A percentile compares a stretch with the other conserved stretches of the same genome.
phyloP scores from a whole-genome alignment of 2,113 vertebrate genomes.

The Toxotes chatareus region DNA sequence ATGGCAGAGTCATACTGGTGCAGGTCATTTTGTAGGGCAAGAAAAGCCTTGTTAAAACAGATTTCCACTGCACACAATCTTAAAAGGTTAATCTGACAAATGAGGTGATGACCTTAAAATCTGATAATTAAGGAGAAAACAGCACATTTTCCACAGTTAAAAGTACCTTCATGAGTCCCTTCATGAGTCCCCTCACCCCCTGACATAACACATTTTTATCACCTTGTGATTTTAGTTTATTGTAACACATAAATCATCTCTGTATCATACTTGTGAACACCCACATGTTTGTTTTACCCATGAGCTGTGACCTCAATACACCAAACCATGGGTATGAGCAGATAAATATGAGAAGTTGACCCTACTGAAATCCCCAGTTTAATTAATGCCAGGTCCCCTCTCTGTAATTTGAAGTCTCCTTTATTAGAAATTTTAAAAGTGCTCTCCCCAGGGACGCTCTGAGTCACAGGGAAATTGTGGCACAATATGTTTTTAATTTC shows the following conservation, averaged over 20 bases:
- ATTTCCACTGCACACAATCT: not conserved
- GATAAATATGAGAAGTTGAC: constrained; percentile 82
- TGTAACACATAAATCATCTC: constrained; percentile 72
- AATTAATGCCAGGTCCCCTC: constrained; percentile 83
- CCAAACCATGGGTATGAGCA: constrained; percentile 71
- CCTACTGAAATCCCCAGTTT: constrained; percentile 83
- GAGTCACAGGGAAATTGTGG: constrained; percentile 83
- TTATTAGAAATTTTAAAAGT: constrained; percentile 86
- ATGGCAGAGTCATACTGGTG: constrained; percentile 9
- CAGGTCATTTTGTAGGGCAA: constrained; percentile 11
- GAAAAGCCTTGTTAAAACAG: constrained; percentile 15
- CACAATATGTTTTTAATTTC: constrained; percentile 88
- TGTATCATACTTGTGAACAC: constrained; percentile 61
- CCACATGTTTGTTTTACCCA: constrained; percentile 73
- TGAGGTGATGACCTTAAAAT: constrained; percentile 44
- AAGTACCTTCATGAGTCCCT: constrained; percentile 10
- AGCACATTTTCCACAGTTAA: constrained; percentile 13
- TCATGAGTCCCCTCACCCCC: not conserved
- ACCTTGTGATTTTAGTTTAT: constrained; percentile 65
- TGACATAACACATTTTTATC: constrained; percentile 33
- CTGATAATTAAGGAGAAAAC: constrained; percentile 42
- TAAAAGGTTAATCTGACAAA: constrained; percentile 60
- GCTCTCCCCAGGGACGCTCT: constrained; percentile 70
- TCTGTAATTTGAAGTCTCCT: constrained; percentile 82
- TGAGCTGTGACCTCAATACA: constrained; percentile 73